Percentiles rank a stretch among this genome's conserved stretches.
Conservation (phyloP, 2,797 vertebrate genomes). For the Lithobates sylvaticus region DNA sequence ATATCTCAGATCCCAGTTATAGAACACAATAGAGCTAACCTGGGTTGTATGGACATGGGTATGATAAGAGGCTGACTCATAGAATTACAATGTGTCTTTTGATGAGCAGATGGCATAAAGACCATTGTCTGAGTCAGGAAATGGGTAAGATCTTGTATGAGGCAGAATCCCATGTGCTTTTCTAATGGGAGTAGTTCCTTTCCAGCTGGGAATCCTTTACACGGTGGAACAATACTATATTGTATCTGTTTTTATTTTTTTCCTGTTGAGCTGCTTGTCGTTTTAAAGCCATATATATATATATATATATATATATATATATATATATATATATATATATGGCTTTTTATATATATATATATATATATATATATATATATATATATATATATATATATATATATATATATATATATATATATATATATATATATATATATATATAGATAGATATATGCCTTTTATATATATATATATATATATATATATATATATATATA, state of each 20-base stretch:
- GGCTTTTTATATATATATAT: no score
- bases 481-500: no score
- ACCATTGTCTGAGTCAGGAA: constrained; percentile 75
- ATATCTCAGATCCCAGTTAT: constrained; percentile 86
- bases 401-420: no score
- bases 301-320: no score
- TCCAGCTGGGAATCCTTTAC: constrained; percentile 69
- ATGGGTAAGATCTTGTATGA: constrained; percentile 66
- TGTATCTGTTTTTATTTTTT: constrained; percentile 14
- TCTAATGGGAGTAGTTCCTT: constrained; percentile 70
- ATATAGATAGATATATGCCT: no score
- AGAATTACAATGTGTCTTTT: constrained; percentile 54
- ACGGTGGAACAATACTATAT: constrained; percentile 62
- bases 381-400: no score
- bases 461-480: no score
- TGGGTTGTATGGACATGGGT: constrained; percentile 74
- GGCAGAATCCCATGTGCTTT: constrained; percentile 67
- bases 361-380: no score
- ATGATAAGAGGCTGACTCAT: constrained; percentile 67
- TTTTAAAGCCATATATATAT: not conserved
- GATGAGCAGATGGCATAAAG: constrained; percentile 63
- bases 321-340: not conserved
- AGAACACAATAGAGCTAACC: constrained; percentile 80
- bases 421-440: no score
- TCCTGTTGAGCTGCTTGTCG: not conserved